Conservation (phyloP, 2,113 vertebrate species). For the Malaclemys terrapin region DNA sequence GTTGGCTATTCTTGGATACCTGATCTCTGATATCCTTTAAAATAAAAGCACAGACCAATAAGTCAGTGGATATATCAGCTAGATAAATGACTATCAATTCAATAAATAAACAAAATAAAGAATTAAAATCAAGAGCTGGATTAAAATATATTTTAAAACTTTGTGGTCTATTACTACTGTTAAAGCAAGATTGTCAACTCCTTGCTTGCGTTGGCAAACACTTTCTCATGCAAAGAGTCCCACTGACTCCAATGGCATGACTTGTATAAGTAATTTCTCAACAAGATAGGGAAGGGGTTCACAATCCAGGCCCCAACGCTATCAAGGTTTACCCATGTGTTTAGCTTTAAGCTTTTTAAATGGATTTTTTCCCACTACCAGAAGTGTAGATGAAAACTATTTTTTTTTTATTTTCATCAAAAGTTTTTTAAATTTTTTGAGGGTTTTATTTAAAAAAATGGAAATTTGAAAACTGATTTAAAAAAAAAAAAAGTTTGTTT, state of each 20-base stretch:
- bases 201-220: not conserved
- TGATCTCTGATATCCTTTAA: slow-evolving; percentile 35
- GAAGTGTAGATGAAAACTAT: not conserved
- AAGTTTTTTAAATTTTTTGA: not conserved
- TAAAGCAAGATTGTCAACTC: not conserved
- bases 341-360: not conserved
- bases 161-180: not conserved
- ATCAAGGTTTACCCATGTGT: not conserved
- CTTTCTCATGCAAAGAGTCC: not conserved
- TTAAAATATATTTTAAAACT: not conserved
- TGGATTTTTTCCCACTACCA: not conserved
- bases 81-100: not conserved
- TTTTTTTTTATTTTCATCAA: not conserved
- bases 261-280: not conserved
- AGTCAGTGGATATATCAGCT: not conserved
- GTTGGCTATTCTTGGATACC: not conserved
- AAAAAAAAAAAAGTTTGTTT: not conserved
- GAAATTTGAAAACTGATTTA: not conserved
- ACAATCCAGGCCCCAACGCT: not conserved
- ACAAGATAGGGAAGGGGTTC: not conserved
- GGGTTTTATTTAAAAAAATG: not conserved
- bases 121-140: slow-evolving; percentile 28
- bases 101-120: not conserved
- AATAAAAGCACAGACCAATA: not conserved
- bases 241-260: not conserved